Percentiles rank a stretch among this genome's conserved stretches.
These are phyloP conservation scores for Gymnopithys bicolor DNA, from an alignment of 2,797 vertebrate species.

Conservation along the genomic window DNA sequence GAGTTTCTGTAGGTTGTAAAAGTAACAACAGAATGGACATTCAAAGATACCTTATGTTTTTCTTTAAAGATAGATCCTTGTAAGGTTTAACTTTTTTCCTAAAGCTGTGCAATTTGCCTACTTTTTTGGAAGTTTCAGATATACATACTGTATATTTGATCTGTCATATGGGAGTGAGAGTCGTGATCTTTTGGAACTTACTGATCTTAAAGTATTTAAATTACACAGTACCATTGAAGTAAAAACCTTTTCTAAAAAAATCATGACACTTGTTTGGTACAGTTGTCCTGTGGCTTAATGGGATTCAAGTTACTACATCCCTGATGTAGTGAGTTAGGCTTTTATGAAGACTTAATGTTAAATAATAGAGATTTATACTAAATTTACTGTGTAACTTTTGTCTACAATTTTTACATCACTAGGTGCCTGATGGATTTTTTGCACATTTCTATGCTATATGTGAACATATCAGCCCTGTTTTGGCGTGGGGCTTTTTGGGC, in stretches of 20 bases:
- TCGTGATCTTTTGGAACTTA: not conserved
- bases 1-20: not conserved
- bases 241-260: not conserved
- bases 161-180: not conserved
- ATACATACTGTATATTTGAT: not conserved
- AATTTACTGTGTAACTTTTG: not conserved
- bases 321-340: not conserved
- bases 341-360: not conserved
- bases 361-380: not conserved
- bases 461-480: conserved; percentile 93
- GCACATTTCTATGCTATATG: conserved; percentile 94
- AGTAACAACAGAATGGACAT: not conserved
- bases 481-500: conserved; percentile 97
- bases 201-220: not conserved
- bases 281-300: not conserved
- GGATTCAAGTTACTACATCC: not conserved
- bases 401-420: conserved; percentile 17
- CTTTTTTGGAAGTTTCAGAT: not conserved
- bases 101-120: not conserved
- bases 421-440: conserved; percentile 94
- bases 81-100: not conserved
- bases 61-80: not conserved
- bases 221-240: not conserved
- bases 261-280: not conserved
- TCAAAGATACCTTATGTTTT: not conserved